phyloP scores from a whole-genome alignment of 2,888 invertebrate species.

The Sialis fuliginosa region DNA sequence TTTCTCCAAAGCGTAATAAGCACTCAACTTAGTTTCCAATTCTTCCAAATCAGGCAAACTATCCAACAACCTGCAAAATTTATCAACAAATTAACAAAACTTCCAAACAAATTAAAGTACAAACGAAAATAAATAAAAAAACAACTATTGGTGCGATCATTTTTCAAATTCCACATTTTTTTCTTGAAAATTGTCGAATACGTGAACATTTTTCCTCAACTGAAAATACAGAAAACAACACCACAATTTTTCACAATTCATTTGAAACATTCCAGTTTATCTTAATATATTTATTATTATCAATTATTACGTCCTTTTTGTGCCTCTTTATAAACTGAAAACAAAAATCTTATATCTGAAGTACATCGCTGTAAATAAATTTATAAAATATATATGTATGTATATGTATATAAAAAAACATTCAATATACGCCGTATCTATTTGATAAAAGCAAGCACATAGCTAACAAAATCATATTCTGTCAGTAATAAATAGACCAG shows the following conservation, averaged over 20 bases:
- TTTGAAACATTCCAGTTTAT: no score
- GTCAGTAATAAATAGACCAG: no score
- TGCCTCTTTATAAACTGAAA: no score
- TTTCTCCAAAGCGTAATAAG: constrained; percentile 64
- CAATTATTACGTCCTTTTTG: no score
- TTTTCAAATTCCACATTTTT: not conserved
- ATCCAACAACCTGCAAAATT: constrained; percentile 34
- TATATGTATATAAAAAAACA: no score
- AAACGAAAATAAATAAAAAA: not conserved
- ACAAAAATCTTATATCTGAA: no score
- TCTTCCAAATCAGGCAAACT: constrained; percentile 58
- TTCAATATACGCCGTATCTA: no score
- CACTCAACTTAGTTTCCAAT: constrained; percentile 56
- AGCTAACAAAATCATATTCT: no score
- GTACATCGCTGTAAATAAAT: no score
- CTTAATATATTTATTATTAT: no score
- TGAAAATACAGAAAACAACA: not conserved
- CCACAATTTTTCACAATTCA: not conserved
- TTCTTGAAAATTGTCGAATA: not conserved
- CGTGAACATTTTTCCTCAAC: not conserved
- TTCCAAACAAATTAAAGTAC: not conserved
- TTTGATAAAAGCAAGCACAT: no score
- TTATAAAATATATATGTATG: no score
- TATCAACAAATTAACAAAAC: not conserved
- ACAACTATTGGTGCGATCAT: not conserved